Evolutionary conservation across 2,888 invertebrate species (phyloP).

Genomic region (Trisateles emortualis): DNA sequence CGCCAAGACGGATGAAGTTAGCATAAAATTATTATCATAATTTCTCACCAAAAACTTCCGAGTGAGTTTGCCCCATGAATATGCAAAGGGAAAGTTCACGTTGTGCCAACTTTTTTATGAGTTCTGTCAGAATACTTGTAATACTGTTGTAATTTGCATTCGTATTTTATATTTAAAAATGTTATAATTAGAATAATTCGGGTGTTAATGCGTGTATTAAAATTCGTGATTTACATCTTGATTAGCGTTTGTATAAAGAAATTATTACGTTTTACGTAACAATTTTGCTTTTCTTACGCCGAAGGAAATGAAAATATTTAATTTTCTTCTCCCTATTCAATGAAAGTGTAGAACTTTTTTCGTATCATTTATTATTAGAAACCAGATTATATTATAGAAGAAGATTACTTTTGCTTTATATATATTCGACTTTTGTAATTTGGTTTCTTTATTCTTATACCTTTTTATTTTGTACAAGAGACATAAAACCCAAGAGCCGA

Average conservation of each 20-base stretch:
- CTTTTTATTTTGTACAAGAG: conserved; percentile 11
- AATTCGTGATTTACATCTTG: conserved; percentile 42
- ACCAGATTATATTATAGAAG: conserved; percentile 11
- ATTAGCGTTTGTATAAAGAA: conserved; percentile 26
- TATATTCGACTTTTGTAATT: conserved; percentile 7
- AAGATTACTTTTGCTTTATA: conserved; percentile 13
- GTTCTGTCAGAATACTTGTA: conserved; percentile 76
- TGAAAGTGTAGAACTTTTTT: conserved; percentile 19
- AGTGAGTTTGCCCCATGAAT: conserved; percentile 81
- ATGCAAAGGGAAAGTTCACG: conserved; percentile 81
- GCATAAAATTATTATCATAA: conserved; percentile 84
- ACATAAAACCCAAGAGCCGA: conserved; percentile 8
- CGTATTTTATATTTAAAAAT: conserved; percentile 53
- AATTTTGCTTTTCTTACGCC: conserved; percentile 29
- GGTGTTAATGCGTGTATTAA: conserved; percentile 39
- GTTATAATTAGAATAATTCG: conserved; percentile 39
- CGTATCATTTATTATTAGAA: conserved; percentile 17
- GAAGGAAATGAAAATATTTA: conserved; percentile 27
- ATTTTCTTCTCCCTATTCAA: conserved; percentile 30
- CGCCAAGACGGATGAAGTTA: conserved; percentile 79
- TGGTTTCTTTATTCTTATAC: conserved; percentile 8
- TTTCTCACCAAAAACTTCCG: conserved; percentile 84
- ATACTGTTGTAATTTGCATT: conserved; percentile 76
- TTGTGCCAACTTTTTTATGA: conserved; percentile 78
- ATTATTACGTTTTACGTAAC: conserved; percentile 31